Evolutionary conservation across 2,113 vertebrate genomes (phyloP).

Genomic region (Panthera tigris): DNA sequence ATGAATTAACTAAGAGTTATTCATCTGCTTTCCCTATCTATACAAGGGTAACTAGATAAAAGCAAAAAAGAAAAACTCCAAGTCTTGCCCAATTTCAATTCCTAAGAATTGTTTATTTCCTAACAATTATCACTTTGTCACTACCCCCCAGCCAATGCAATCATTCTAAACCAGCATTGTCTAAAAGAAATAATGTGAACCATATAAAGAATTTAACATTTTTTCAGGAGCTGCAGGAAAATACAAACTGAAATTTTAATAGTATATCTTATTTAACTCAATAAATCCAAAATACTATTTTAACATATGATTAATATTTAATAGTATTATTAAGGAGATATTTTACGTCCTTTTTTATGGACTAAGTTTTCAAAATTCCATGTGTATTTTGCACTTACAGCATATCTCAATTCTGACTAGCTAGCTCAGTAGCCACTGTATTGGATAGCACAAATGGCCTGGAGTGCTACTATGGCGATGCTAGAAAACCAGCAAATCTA

Average conservation of each 20-base stretch:
- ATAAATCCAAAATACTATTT: slow-evolving; percentile 7
- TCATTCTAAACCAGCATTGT: neutral
- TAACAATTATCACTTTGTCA: neutral
- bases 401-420: neutral
- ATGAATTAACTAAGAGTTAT: neutral
- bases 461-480: neutral
- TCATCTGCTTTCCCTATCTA: neutral
- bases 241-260: slow-evolving; percentile 40
- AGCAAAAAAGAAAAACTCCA: neutral
- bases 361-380: neutral
- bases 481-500: neutral
- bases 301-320: neutral
- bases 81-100: slow-evolving; percentile 15
- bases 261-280: neutral
- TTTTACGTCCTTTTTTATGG: neutral
- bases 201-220: neutral
- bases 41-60: neutral
- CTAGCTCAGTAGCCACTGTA: neutral
- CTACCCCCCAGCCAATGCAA: neutral
- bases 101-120: slow-evolving; percentile 30
- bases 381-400: neutral
- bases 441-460: neutral
- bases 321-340: neutral
- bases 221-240: neutral
- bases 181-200: neutral